Conservation (phyloP, 2,113 vertebrate species). For the Ailuropoda melanoleuca region DNA sequence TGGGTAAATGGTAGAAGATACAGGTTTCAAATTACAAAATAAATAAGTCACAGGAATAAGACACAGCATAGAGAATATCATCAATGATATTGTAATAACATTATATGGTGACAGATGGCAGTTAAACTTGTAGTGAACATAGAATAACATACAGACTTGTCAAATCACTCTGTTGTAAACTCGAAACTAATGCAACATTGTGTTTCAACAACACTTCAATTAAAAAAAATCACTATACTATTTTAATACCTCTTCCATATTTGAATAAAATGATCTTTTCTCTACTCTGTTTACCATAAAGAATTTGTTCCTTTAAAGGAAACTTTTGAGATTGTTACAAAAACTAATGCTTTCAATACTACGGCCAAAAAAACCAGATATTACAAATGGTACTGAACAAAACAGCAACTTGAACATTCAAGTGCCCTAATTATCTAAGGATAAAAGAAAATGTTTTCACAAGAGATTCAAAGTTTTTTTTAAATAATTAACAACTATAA, state of each 20-base stretch:
- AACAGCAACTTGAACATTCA: neutral
- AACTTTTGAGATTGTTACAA: neutral
- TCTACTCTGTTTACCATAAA: neutral
- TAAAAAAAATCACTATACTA: neutral
- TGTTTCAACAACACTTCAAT: neutral
- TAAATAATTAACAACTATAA: neutral
- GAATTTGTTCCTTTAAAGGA: neutral
- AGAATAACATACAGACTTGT: neutral
- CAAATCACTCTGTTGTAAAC: neutral
- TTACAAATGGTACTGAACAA: neutral
- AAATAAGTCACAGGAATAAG: neutral
- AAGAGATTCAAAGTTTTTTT: slow-evolving; percentile 24
- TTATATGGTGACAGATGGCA: neutral
- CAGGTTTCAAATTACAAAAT: neutral
- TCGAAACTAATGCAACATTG: neutral
- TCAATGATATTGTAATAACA: neutral
- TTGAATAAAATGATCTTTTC: neutral
- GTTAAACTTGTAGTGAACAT: neutral
- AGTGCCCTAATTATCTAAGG: neutral
- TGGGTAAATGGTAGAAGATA: neutral
- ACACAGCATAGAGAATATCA: neutral
- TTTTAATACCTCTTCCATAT: neutral
- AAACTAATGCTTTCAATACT: neutral
- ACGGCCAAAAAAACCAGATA: neutral
- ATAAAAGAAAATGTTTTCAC: neutral